Percentiles rank a stretch among this genome's conserved stretches.
phyloP scores from a whole-genome alignment of 2,113 vertebrate species.

The Halichoeres trimaculatus region DNA sequence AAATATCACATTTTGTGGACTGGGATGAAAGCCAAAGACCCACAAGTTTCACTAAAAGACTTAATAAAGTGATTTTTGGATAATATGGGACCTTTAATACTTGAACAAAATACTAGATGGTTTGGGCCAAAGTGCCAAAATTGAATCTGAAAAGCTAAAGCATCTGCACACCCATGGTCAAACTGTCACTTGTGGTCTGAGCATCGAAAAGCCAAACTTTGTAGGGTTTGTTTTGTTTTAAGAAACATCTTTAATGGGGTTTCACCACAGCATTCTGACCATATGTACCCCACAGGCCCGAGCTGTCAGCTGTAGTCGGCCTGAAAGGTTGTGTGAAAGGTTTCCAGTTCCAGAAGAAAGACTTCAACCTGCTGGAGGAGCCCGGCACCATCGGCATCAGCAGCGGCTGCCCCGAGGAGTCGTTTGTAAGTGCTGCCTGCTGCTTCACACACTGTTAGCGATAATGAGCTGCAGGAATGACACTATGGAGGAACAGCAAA shows the following conservation, averaged over 20 bases:
- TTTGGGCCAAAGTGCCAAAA: too few species aligned
- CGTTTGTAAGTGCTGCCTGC: constrained; percentile 85
- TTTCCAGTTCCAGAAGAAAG: constrained; percentile 98
- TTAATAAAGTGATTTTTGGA: too few species aligned
- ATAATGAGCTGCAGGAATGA: neutral
- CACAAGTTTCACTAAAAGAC: too few species aligned
- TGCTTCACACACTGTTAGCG: neutral
- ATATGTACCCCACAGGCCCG: constrained; percentile 74
- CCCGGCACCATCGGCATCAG: constrained; percentile 94
- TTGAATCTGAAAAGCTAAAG: too few species aligned
- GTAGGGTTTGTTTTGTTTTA: too few species aligned
- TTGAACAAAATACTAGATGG: too few species aligned
- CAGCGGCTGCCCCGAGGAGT: constrained; percentile 96
- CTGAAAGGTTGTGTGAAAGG: constrained; percentile 96
- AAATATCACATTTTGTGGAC: too few species aligned
- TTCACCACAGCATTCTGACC: neutral
- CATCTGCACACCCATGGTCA: too few species aligned
- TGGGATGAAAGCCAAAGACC: too few species aligned
- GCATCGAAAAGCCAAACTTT: too few species aligned
- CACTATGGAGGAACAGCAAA: neutral
- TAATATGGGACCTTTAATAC: too few species aligned
- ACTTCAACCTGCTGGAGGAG: constrained; percentile 96
- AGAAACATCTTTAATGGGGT: neutral
- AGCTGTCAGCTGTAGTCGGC: constrained; percentile 84
- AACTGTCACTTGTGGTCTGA: too few species aligned